Evolutionary conservation across 2,113 vertebrate genomes (phyloP).

Genomic region (Oncorhynchus gorbuscha): DNA sequence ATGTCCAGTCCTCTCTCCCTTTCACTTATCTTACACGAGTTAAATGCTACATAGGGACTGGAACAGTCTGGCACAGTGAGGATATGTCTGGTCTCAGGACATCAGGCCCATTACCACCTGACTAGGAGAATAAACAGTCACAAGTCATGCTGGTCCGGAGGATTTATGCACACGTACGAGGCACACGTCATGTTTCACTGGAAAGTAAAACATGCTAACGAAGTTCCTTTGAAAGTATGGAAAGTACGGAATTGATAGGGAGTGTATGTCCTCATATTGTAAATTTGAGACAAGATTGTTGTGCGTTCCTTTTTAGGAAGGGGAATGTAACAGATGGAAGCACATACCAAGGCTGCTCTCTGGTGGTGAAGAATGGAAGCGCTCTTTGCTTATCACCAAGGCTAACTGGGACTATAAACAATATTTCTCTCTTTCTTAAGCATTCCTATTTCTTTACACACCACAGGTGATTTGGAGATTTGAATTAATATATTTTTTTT

Average conservation of each 20-base stretch:
- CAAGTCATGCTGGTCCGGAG: not conserved
- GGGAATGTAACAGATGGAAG: slow-evolving; percentile 18
- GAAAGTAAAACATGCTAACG: too few species aligned
- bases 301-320: not conserved
- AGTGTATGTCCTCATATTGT: not conserved
- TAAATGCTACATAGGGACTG: slow-evolving; percentile 42
- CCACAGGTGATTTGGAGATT: too few species aligned
- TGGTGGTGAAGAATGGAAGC: slow-evolving; percentile 27
- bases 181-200: not conserved
- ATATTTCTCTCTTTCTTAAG: not conserved
- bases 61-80: slow-evolving; percentile 42
- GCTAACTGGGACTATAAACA: not conserved
- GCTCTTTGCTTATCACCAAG: not conserved
- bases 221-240: not conserved
- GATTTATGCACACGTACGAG: not conserved
- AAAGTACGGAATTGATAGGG: not conserved
- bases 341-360: slow-evolving; percentile 42
- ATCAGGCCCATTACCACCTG: not conserved
- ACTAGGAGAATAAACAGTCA: not conserved
- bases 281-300: not conserved
- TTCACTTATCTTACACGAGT: slow-evolving; percentile 22
- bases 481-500: too few species aligned
- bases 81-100: not conserved
- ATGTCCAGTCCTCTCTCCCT: slow-evolving; percentile 38
- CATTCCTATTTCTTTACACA: not conserved